Base-by-base conservation (phyloP, 2,888 invertebrate species). In the Arrhopalites spinosus region DNA sequence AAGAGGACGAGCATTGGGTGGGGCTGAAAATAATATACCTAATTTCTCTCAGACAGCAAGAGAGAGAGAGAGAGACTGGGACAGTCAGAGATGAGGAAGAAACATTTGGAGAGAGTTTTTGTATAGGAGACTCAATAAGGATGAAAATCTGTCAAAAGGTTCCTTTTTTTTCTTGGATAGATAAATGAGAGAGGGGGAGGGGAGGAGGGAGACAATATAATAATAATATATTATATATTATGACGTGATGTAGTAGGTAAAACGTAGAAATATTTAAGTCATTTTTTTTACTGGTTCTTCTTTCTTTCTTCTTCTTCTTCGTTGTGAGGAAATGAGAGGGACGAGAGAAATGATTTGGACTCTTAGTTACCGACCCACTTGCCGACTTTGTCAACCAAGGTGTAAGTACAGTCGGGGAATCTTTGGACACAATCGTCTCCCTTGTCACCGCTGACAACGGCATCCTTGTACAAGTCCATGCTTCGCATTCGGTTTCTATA, bases 401-500 rank as follows among this genome's bases (percentile, higher is more conserved):
- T 83, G 82, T 82, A 83, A 75, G 82, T 82, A 77, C 83, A 83
- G 79, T 83, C 82, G 27, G 82, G 81, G 80, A 77, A 83, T 73
- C 68, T 75, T 30, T 73, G 70, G 72, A 78, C 78, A 73, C 83
- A 83, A 73, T 83, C 83, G 47, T 82, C 81, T 75, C 81, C 79
- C 74, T 81, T 81, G 78, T 82, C 83, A 67, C 82, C 83, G 75
- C 78, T 78, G 73, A 77, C 73, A 61, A 83, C 82, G 73, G 83
- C 83, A 75, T 83, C 83, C 80, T 82, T 81, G 82, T 83, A 83
- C 81, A 83, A 80, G 79, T 83, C 83, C 83, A 83, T 83, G 81
- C 80, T 80, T 75, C 83, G 80, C 83, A 83, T 83, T 80, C 81
- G 83, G 78, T 83, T 83, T 78, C 83, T 83, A 76, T 61, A 67